Conservation (phyloP, 2,888 invertebrate species). For the Emmelina monodactyla region DNA sequence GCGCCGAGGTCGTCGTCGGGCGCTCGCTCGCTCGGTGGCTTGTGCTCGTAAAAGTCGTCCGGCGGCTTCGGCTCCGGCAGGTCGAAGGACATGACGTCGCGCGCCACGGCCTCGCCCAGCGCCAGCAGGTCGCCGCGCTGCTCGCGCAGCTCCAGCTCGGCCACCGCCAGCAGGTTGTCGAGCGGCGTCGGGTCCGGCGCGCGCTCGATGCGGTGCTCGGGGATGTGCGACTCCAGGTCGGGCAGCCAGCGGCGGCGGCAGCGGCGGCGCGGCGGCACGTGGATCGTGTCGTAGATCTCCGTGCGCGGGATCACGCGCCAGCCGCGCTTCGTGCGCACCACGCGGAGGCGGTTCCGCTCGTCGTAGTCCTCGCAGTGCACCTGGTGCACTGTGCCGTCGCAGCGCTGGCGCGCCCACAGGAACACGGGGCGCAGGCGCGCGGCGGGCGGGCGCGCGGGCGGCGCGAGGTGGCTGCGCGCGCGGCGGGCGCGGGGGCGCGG, state of each 20-base stretch:
- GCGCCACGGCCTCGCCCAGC: conserved; percentile 39
- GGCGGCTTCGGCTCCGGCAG: conserved; percentile 40
- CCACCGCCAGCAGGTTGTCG: conserved; percentile 70
- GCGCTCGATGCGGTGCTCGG: conserved; percentile 66
- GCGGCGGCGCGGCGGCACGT: conserved; percentile 29
- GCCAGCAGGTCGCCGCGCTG: conserved; percentile 30
- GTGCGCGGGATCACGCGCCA: conserved; percentile 86
- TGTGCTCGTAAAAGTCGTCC: conserved; percentile 43
- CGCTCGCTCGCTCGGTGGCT: conserved; percentile 27
- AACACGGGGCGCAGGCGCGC: conserved; percentile 83
- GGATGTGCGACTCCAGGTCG: conserved; percentile 69
- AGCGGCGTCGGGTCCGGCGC: conserved; percentile 56
- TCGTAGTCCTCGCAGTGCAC: conserved; percentile 90
- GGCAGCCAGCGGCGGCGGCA: conserved; percentile 30
- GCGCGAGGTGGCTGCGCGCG: conserved; percentile 43
- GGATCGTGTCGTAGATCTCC: conserved; percentile 65
- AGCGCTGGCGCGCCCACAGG: conserved; percentile 81
- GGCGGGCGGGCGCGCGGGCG: conserved; percentile 26
- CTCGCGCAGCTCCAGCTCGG: conserved; percentile 56
- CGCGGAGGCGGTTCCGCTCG: conserved; percentile 81
- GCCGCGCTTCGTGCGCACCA: conserved; percentile 81
- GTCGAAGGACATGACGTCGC: conserved; percentile 51
- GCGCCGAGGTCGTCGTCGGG: conserved; percentile 32
- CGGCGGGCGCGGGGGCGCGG: conserved; percentile 37
- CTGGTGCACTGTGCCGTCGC: conserved; percentile 79